Base-by-base conservation (phyloP, 2,888 invertebrate species). In the Xylophagus ater region DNA sequence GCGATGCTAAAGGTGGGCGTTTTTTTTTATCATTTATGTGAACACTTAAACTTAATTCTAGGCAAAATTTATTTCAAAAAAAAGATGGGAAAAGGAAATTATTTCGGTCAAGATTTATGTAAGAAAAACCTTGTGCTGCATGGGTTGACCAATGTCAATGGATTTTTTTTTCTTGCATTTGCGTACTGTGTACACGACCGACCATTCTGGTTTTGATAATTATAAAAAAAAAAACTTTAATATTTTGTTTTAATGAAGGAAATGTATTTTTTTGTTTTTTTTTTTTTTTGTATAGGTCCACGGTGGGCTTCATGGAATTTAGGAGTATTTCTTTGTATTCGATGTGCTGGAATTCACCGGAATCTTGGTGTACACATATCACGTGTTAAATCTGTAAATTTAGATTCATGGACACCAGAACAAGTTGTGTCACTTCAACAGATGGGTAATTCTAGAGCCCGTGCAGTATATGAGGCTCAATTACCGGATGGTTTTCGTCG, bases 261-360 rank as follows among this genome's bases (percentile, higher is more conserved):
- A 38, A 35, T 17, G 32, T 18, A 26, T 31, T 31, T 32, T 31
- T 41, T 41, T 36, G 30, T 12, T 35, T 14, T n/a, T 13, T 35
- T 46, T 32, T 49, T 46, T 41, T 41, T 23, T 55, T 57, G n/a
- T n/a, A 3, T 59, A 94, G 94, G 97, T 62, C 98, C 98, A 41
- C 77, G 98, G 64, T 98, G 97, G 97, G 96, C 97, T 33, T 93
- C 94, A 48, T 98, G 96, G 94, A 98, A 98, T 66, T 70, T 98
- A 48, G 98, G 98, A 28, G 86, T 98, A 53, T 98, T 98, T 66
- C 71, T 98, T 35, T 98, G 98, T 66, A 98, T 98, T 60, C 78
- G 97, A 39, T 98, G 98, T 68, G 98, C 98, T 10, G 97, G 97
- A 15, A 96, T 98, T 57, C 98, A 98, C 68, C 78, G 98, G 46